A percentile compares a stretch with the other conserved stretches of the same genome.
phyloP scores from a whole-genome alignment of 2,888 invertebrate species.

The Blastobasis adustella region DNA sequence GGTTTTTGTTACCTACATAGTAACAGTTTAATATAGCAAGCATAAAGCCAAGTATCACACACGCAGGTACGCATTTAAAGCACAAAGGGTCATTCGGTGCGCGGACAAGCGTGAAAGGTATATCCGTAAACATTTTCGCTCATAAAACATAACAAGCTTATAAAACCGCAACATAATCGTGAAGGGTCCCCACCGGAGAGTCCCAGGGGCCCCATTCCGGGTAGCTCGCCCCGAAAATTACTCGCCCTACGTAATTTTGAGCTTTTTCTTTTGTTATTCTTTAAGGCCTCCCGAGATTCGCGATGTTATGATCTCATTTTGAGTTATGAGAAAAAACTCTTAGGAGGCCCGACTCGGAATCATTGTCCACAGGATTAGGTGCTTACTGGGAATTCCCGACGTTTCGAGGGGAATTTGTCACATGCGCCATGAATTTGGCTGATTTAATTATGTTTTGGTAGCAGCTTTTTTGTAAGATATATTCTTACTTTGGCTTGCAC shows the following conservation, averaged over 20 bases:
- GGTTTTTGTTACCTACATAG: no score
- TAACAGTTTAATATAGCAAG: no score
- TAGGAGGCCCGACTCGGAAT: slow-evolving; percentile 56
- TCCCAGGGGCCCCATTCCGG: slow-evolving; percentile 60
- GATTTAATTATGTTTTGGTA: no score
- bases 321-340: slow-evolving; percentile 71
- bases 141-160: slow-evolving; percentile 72
- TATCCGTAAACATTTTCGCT: slow-evolving; percentile 25
- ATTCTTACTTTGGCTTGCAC: no score
- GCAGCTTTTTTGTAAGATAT: no score
- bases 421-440: neutral
- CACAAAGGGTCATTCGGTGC: no score
- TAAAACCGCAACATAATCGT: slow-evolving; percentile 69
- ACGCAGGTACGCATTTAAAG: no score
- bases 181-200: slow-evolving; percentile 45
- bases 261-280: slow-evolving; percentile 70
- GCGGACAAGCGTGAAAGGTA: no score
- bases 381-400: slow-evolving; percentile 34
- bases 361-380: slow-evolving; percentile 64
- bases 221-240: slow-evolving; percentile 68
- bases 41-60: no score
- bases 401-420: slow-evolving; percentile 10
- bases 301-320: slow-evolving; percentile 72
- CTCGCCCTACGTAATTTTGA: slow-evolving; percentile 67
- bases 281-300: slow-evolving; percentile 62